Evolutionary conservation across 1,140 invertebrate genomes (phyloP).

Genomic region (Asobara japonica): DNA sequence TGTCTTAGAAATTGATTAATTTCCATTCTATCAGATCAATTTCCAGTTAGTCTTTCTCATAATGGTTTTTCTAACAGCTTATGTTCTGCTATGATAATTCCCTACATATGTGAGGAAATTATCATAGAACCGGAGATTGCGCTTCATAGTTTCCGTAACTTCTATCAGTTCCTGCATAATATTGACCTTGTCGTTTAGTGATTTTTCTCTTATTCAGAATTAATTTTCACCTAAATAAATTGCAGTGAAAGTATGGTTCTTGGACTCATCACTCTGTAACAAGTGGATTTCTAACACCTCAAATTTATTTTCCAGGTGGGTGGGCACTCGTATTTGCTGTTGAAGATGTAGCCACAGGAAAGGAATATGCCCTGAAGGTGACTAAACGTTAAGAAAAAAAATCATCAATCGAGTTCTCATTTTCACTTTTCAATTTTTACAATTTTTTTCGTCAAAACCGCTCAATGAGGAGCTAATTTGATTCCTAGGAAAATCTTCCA

Average conservation of each 20-base stretch:
- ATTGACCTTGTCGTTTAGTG: not conserved
- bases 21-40: too few relatives aligned
- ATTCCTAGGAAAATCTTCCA: too few relatives aligned
- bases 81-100: not conserved
- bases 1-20: too few relatives aligned
- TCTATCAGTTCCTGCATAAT: not conserved
- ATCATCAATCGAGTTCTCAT: constrained; percentile 11
- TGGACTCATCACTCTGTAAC: not conserved
- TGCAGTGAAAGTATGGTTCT: not conserved
- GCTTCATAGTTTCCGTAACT: not conserved
- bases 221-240: not conserved
- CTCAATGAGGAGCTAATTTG: too few relatives aligned
- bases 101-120: not conserved
- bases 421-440: not conserved
- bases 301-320: constrained; percentile 74
- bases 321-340: constrained; percentile 95
- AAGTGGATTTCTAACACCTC: not conserved
- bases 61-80: too few relatives aligned
- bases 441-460: not conserved
- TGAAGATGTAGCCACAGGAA: constrained; percentile 85
- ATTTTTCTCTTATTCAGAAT: not conserved
- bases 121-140: not conserved
- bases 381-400: constrained; percentile 19
- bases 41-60: too few relatives aligned
- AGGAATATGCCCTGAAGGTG: constrained; percentile 91